phyloP scores from a whole-genome alignment of 2,888 invertebrate species.

The Chironomus riparius region DNA sequence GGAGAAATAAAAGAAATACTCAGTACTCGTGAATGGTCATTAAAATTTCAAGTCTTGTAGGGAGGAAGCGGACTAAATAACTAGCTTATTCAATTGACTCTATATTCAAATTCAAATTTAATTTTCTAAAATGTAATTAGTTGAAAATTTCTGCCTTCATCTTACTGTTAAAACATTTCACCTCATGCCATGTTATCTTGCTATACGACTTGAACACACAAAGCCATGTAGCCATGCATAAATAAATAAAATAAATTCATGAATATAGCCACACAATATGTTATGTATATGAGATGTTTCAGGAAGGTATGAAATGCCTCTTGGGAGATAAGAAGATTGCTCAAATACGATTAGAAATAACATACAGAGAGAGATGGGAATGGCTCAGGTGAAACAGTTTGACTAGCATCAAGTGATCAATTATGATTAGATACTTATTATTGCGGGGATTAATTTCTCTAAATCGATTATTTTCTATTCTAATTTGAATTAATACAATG shows the following conservation, averaged over 20 bases:
- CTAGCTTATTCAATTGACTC: neutral
- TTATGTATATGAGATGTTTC: neutral
- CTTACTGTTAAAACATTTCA: neutral
- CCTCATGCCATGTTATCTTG: neutral
- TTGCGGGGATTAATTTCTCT: neutral
- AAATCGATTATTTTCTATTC: constrained; percentile 1
- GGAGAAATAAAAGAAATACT: neutral
- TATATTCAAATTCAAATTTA: neutral
- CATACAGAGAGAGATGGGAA: neutral
- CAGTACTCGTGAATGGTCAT: neutral
- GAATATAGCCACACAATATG: no score
- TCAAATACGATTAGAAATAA: constrained; percentile 5
- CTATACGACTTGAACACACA: no score
- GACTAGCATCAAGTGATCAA: constrained; percentile 6
- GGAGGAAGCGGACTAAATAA: neutral
- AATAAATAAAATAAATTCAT: no score
- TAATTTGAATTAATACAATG: neutral
- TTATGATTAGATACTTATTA: constrained; percentile 8
- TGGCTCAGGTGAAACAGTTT: constrained; percentile 3
- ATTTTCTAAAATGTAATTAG: neutral
- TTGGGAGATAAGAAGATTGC: constrained; percentile 8
- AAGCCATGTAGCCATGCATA: no score
- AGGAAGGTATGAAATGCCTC: neutral
- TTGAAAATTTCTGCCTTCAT: neutral
- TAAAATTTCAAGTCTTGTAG: neutral